Evolutionary conservation across 2,113 vertebrate species (phyloP).

Genomic region (Solenodon paradoxus): DNA sequence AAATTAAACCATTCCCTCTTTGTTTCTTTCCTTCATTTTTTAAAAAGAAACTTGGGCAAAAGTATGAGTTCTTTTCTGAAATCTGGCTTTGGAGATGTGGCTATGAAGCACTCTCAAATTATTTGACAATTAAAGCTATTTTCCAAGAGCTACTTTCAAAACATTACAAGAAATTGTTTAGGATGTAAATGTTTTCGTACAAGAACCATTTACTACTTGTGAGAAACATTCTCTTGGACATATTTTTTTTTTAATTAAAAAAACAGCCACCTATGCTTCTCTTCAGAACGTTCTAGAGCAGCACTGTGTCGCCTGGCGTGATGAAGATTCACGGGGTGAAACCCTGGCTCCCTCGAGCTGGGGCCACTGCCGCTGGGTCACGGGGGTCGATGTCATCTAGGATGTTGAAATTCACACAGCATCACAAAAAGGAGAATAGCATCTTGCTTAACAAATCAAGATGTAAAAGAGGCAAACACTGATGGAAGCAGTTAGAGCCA

Average conservation of each 20-base stretch:
- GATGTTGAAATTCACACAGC: background rate
- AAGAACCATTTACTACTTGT: background rate
- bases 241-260: conserved; percentile 1
- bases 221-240: background rate
- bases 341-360: background rate
- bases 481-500: background rate
- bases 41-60: background rate
- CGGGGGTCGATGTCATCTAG: too few species aligned
- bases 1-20: background rate
- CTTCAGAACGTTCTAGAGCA: background rate
- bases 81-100: background rate
- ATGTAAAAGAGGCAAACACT: background rate
- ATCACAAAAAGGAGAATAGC: background rate
- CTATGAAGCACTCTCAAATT: background rate
- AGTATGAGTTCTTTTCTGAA: background rate
- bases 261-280: background rate
- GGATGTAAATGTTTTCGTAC: background rate
- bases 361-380: background rate
- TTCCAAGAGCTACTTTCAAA: conserved; percentile 31
- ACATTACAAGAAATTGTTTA: conserved; percentile 5
- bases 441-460: background rate
- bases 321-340: background rate
- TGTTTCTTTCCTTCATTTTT: background rate
- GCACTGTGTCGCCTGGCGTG: background rate
- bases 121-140: conserved; percentile 39